Evolutionary conservation across 2,888 invertebrate genomes (phyloP), one percentile per base, ranked within the genome.

Genomic region (Tachina lurida): DNA sequence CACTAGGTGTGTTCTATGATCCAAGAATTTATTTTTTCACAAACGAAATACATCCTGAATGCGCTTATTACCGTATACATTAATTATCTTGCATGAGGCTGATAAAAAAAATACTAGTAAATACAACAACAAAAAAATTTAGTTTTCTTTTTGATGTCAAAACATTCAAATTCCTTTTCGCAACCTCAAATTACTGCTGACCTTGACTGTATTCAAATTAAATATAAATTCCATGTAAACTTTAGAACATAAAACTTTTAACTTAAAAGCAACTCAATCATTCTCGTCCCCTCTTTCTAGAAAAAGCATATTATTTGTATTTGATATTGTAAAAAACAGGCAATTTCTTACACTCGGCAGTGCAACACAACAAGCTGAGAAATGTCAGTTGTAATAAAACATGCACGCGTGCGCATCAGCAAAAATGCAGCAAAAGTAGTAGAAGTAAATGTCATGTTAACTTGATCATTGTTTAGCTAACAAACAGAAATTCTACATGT

Each of bases 401-500:
- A 81, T 84, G 67, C 71, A 71, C 73, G 77, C 81, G 77, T 84
- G 84, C 81, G 76, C 84, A 84, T 80, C 75, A 84, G 58, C 47
- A 31, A 67, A n/a, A 68, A 77, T 9, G 43, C 12, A 19, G 62
- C 63, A 54, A 49, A 43, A 19, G 47, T 39, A 58, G 65, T 56
- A 54, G 52, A 52, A 79, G 79, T 84, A 71, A 75, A 79, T 76
- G 79, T 80, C 80, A 84, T 79, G 80, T 84, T 84, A 76, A 84
- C 84, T 80, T 71, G 80, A 70, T 79, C 75, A 65, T 84, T 75
- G 79, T 80, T 80, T 76, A 58, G 70, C 56, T 58, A 41, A 47
- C 67, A 77, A 31, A 67, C 56, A 67, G 31, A 56, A 22, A 56
- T 19, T 22, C 58, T 52, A 19, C 68, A 54, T 82, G 81, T 75